Evolutionary conservation across 2,797 vertebrate genomes (phyloP).

Genomic region (Pristis pectinata): DNA sequence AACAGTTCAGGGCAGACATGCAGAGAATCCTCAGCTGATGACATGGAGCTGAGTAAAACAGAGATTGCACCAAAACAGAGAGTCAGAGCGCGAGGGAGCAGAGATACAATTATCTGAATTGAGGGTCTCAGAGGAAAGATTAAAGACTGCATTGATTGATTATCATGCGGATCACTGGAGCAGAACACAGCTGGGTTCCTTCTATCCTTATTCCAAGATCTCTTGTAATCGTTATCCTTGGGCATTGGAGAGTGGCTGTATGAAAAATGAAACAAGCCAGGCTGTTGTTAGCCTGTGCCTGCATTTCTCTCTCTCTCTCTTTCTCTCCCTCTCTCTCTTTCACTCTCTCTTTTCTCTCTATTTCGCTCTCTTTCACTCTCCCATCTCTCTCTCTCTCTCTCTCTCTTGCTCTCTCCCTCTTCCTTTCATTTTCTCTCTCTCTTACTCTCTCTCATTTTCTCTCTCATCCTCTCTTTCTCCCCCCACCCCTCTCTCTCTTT

Average conservation of each 20-base stretch:
- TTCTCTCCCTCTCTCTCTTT: neutral
- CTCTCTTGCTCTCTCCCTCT: neutral
- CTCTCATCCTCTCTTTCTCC: neutral
- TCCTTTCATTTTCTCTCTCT: neutral
- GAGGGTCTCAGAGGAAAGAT: conserved; percentile 43
- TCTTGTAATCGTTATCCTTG: conserved; percentile 39
- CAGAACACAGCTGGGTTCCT: conserved; percentile 38
- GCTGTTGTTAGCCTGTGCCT: neutral
- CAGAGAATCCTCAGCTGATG: conserved; percentile 51
- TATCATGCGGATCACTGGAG: conserved; percentile 45
- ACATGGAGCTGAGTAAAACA: conserved; percentile 41
- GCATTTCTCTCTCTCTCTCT: neutral
- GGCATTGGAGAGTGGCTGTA: conserved; percentile 38
- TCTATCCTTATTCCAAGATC: conserved; percentile 40
- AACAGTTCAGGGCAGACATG: conserved; percentile 45
- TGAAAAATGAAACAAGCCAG: neutral
- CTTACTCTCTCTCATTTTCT: neutral
- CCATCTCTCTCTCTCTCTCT: neutral
- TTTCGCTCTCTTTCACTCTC: no score
- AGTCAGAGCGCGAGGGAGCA: conserved; percentile 42
- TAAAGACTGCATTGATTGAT: conserved; percentile 49
- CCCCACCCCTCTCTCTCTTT: neutral
- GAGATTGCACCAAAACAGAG: conserved; percentile 39
- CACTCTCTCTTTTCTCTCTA: no score
- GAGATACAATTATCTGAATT: conserved; percentile 53